These are phyloP conservation scores for Bombus sibiricus DNA, from an alignment of 1,140 invertebrate genomes.

Conservation along the genomic window DNA sequence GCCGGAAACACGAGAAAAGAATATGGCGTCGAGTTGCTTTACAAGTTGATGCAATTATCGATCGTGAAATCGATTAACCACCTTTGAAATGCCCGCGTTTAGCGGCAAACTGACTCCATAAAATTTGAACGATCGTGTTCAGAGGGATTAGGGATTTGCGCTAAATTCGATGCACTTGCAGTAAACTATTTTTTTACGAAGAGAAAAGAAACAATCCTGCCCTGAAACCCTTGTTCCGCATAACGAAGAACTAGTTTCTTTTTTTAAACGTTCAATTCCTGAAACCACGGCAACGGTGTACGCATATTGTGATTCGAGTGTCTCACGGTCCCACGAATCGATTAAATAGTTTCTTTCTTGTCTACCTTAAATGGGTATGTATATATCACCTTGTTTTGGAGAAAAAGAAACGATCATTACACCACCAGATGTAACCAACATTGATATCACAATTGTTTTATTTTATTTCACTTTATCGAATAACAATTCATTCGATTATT, in stretches of 20 bases:
- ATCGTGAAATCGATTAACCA: slow-evolving; percentile 6
- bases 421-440: neutral
- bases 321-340: slow-evolving; percentile 34
- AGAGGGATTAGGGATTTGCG: slow-evolving; percentile 23
- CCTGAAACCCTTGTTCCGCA: slow-evolving; percentile 40
- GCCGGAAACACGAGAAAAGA: too few species aligned
- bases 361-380: neutral
- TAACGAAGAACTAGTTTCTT: slow-evolving; percentile 21
- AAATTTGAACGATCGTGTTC: slow-evolving; percentile 1
- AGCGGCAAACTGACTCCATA: neutral
- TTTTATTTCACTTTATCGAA: neutral
- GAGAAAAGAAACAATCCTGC: slow-evolving; percentile 38
- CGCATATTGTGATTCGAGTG: slow-evolving; percentile 48
- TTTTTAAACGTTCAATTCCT: slow-evolving; percentile 4
- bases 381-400: neutral
- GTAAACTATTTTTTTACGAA: slow-evolving; percentile 67
- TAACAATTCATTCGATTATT: neutral
- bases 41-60: neutral
- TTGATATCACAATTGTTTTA: neutral
- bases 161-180: slow-evolving; percentile 55
- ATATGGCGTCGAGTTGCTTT: neutral
- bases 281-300: slow-evolving; percentile 30
- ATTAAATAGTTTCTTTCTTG: neutral
- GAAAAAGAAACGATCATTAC: neutral
- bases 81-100: neutral